Evolutionary conservation across 2,797 vertebrate species (phyloP).

Genomic region (Leucoraja ocellata): DNA sequence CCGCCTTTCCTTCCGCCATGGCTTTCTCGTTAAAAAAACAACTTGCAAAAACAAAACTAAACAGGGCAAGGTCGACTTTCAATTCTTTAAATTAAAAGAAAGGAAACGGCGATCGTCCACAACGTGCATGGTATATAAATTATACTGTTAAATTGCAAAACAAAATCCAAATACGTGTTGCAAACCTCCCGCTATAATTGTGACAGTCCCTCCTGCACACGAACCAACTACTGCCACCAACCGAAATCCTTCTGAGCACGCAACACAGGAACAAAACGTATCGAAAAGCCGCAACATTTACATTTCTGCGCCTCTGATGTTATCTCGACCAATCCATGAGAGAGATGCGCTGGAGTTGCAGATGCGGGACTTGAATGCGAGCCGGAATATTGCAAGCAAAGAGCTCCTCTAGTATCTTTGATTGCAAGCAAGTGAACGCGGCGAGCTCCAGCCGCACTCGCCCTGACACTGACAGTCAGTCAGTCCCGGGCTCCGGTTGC

Average conservation of each 20-base stretch:
- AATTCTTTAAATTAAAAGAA: neutral
- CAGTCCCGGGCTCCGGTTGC: neutral
- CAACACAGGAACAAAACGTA: slow-evolving; percentile 19
- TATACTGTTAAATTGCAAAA: neutral
- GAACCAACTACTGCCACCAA: slow-evolving; percentile 29
- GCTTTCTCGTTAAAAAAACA: slow-evolving; percentile 9
- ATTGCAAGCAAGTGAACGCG: neutral
- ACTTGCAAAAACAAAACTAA: slow-evolving; percentile 20
- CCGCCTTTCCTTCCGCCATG: slow-evolving; percentile 36
- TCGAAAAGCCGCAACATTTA: slow-evolving; percentile 35
- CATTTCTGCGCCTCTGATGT: slow-evolving; percentile 33
- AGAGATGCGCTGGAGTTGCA: slow-evolving; percentile 11
- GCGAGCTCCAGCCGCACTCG: neutral
- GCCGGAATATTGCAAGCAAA: neutral
- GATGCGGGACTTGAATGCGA: neutral
- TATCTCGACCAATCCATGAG: slow-evolving; percentile 30
- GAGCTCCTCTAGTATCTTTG: too few relatives aligned
- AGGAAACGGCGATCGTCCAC: neutral
- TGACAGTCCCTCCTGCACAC: slow-evolving; percentile 19
- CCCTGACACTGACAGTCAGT: neutral
- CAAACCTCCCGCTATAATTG: slow-evolving; percentile 24
- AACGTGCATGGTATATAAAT: slow-evolving; percentile 12
- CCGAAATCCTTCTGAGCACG: neutral
- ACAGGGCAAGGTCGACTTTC: neutral
- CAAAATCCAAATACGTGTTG: slow-evolving; percentile 31